A percentile compares a stretch with the other conserved stretches of the same genome.
Conservation (phyloP, 2,888 invertebrate species). For the Caenorhabditis plicata region DNA sequence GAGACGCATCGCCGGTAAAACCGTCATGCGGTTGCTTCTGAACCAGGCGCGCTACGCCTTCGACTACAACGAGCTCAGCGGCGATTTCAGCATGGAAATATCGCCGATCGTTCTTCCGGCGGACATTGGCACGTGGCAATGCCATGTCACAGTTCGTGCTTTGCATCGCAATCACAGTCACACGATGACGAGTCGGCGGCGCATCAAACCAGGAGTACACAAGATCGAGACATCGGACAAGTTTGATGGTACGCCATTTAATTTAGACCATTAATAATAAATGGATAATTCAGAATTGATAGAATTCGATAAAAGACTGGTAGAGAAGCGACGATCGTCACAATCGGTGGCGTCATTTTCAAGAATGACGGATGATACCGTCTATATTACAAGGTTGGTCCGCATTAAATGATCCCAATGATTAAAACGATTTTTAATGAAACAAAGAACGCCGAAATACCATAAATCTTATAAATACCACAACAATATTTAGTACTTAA, state of each 20-base stretch:
- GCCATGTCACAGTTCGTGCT: slow-evolving; percentile 46
- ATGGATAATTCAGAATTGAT: too few relatives aligned
- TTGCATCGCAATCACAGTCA: slow-evolving; percentile 31
- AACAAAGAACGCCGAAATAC: too few relatives aligned
- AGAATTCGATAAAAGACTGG: too few relatives aligned
- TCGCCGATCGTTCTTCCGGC: slow-evolving; percentile 33
- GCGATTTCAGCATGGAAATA: slow-evolving; percentile 54
- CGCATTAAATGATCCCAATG: too few relatives aligned
- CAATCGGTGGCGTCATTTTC: slow-evolving; percentile 28
- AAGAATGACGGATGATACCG: slow-evolving; percentile 23
- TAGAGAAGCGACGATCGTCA: too few relatives aligned
- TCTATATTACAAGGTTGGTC: slow-evolving; percentile 19
- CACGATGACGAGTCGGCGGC: slow-evolving; percentile 42
- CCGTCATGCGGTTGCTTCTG: slow-evolving; percentile 39
- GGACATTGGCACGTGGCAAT: slow-evolving; percentile 48
- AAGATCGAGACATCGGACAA: not conserved
- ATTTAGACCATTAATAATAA: not conserved
- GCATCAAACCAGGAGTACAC: slow-evolving; percentile 16
- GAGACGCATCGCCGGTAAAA: slow-evolving; percentile 41
- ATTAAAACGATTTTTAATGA: too few relatives aligned
- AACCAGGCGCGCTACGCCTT: slow-evolving; percentile 48
- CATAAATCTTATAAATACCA: too few relatives aligned
- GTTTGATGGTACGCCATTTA: not conserved
- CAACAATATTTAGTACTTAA: too few relatives aligned
- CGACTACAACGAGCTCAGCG: slow-evolving; percentile 52